Base-by-base conservation (phyloP, 2,888 invertebrate species). In the Poecilus cupreus region DNA sequence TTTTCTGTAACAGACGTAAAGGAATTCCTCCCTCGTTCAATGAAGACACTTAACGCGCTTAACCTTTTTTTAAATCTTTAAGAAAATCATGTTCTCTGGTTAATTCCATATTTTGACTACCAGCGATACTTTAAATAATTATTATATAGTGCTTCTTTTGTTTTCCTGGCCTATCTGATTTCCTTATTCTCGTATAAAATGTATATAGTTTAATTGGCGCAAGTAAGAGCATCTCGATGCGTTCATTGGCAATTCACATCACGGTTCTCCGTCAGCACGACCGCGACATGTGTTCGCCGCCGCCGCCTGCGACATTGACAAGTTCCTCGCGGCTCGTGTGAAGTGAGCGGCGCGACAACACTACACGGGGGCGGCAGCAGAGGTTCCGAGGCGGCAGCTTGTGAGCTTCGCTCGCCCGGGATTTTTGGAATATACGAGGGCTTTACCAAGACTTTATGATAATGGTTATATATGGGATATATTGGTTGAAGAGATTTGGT, bases 401-500 rank as follows among this genome's bases (percentile, higher is more conserved):
- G 46, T 32, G 32, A 32, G 8, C 32, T 32, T 32, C 32, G 5
- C 32, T 32, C 74, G 49, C 22, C 16, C 16, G 68, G 79, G 64
- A 79, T 70, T 79, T 76, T 43, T 64, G 37, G 70, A 79, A 68
- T 78, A 68, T 78, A 78, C 78, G 64, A 43, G 22, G 68, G 79
- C 79, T 79, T 79, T 79, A 20, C 26, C 79, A n/a, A 18, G 79
- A 79, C 79, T 79, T 79, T 79, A 79, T 79, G 79, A 70, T 79
- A 79, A 79, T 79, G 79, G 79, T 79, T 79, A 79, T 79, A 79
- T 79, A 79, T 79, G 79, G 79, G 51, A 79, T 22, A 79, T 79
- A 79, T 79, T 79, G 79, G 79, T 68, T 79, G 79, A 79, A 70
- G 70, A 79, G 79, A 70, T 79, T 79, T 79, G 32, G 51, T 68